Evolutionary conservation across 2,888 invertebrate species (phyloP).

Genomic region (Limnephilus rhombicus): DNA sequence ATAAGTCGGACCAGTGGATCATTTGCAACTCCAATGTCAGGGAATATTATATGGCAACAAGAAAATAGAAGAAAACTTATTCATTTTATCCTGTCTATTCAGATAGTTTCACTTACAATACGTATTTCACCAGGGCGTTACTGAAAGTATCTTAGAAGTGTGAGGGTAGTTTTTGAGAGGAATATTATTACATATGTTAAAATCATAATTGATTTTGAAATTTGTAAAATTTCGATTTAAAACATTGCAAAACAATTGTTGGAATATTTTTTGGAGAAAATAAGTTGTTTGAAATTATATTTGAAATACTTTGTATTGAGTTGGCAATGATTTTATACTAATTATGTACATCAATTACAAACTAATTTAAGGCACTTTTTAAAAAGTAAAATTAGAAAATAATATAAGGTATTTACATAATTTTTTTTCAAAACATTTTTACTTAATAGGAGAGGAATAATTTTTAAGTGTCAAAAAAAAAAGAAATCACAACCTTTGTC

Average conservation of each 20-base stretch:
- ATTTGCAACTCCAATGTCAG: neutral
- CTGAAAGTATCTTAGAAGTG: neutral
- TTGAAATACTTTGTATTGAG: neutral
- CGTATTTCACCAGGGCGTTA: neutral
- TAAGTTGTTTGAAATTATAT: neutral
- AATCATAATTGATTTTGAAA: neutral
- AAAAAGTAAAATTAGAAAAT: constrained; percentile 23
- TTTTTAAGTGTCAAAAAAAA: constrained; percentile 9
- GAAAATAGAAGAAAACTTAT: neutral
- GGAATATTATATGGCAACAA: neutral
- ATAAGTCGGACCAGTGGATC: neutral
- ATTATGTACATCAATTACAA: constrained; percentile 21
- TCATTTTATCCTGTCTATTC: neutral
- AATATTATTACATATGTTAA: neutral
- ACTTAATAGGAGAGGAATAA: neutral
- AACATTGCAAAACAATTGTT: neutral
- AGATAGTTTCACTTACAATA: too few species aligned
- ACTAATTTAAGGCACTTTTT: constrained; percentile 53
- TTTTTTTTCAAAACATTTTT: constrained; percentile 13
- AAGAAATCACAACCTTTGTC: constrained; percentile 9
- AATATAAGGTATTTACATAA: neutral
- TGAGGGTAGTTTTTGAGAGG: neutral
- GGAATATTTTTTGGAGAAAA: too few species aligned
- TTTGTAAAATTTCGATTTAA: neutral
- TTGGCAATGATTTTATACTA: constrained; percentile 1